phyloP scores from a whole-genome alignment of 2,888 invertebrate species.

The Hoplodrina ambigua region DNA sequence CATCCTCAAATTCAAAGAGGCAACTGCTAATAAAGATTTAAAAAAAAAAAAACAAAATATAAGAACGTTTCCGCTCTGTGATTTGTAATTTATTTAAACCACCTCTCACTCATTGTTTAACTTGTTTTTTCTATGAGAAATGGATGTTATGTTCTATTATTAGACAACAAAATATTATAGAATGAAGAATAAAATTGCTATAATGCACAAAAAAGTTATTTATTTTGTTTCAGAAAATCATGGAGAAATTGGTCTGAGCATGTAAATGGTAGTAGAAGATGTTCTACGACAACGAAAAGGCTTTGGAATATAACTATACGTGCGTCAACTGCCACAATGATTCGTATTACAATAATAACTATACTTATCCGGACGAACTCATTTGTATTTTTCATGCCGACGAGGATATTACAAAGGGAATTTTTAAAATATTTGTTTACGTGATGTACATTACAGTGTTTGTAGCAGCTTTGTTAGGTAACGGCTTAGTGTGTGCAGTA shows the following conservation, averaged over 20 bases:
- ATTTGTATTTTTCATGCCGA: conserved; percentile 40
- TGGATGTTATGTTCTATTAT: not conserved
- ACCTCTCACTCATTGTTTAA: not conserved
- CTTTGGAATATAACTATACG: conserved; percentile 16
- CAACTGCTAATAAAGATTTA: no score
- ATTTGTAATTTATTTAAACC: not conserved
- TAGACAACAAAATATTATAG: not conserved
- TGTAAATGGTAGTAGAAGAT: conserved; percentile 30
- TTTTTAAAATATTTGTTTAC: conserved; percentile 85
- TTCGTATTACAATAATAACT: conserved; percentile 18
- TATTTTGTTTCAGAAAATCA: conserved; percentile 41
- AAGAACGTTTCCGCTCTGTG: not conserved
- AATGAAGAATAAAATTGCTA: not conserved
- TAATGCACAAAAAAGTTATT: not conserved
- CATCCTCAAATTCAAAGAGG: no score
- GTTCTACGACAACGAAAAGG: conserved; percentile 27
- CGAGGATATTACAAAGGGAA: conserved; percentile 25
- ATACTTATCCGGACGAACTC: conserved; percentile 36
- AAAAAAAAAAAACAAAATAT: not conserved
- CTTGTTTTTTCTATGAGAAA: conserved; percentile 1
- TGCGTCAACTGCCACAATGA: conserved; percentile 40
- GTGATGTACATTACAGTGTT: conserved; percentile 93
- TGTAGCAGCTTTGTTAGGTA: conserved; percentile 93
- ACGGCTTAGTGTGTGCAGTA: conserved; percentile 96
- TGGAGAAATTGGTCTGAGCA: conserved; percentile 19